phyloP scores from a whole-genome alignment of 1,140 invertebrate genomes.

The Thaumatotibia leucotreta region DNA sequence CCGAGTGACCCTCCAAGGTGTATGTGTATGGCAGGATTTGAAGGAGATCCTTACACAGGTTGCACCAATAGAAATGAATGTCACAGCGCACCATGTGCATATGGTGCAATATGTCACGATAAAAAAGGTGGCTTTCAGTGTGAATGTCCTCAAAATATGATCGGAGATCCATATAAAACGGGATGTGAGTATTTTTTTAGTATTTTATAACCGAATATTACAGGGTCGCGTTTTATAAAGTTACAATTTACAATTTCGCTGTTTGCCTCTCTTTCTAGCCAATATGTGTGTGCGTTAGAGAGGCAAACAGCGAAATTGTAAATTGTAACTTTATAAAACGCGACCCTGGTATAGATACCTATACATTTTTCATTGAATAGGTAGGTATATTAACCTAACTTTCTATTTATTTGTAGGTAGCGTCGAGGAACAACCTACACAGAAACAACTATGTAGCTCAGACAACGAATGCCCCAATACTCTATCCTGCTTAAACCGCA shows the following conservation, averaged over 20 bases:
- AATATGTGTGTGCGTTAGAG: too few species aligned
- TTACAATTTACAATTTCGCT: too few species aligned
- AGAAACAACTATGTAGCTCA: conserved; percentile 78
- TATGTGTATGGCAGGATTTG: conserved; percentile 89
- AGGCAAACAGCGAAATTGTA: too few species aligned
- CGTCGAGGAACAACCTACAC: conserved; percentile 38
- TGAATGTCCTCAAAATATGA: conserved; percentile 87
- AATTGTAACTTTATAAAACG: too few species aligned
- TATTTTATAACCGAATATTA: conserved; percentile 2
- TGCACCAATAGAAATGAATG: conserved; percentile 92
- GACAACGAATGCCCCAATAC: conserved; percentile 89
- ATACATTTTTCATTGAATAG: neutral
- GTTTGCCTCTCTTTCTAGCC: too few species aligned
- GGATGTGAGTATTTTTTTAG: conserved; percentile 81
- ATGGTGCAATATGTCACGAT: conserved; percentile 91
- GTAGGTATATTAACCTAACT: conserved; percentile 10
- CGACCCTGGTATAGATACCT: too few species aligned
- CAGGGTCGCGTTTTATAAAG: too few species aligned
- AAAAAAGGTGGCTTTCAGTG: conserved; percentile 90
- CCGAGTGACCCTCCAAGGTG: conserved; percentile 92
- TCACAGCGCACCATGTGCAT: conserved; percentile 86
- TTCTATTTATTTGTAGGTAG: conserved; percentile 40
- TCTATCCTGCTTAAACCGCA: conserved; percentile 85
- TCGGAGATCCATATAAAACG: conserved; percentile 88
- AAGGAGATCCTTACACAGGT: conserved; percentile 88